Conservation (phyloP, 2,888 invertebrate genomes). For the Cyclophora punctaria region DNA sequence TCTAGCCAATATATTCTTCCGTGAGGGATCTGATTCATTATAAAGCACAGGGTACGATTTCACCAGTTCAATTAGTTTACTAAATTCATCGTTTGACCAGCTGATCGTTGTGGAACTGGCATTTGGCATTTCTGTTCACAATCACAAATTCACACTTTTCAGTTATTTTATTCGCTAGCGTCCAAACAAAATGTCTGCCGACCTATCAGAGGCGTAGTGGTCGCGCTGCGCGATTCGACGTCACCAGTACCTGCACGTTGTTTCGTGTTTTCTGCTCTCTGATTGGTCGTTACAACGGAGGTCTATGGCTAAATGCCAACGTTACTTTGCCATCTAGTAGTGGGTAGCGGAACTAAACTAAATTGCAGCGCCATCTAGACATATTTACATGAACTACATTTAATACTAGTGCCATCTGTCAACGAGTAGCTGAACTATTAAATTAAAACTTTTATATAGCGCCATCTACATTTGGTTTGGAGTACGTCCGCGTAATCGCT, state of each 20-base stretch:
- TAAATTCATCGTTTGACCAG: conserved; percentile 59
- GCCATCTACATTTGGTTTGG: too few species aligned
- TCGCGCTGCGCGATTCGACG: conserved; percentile 62
- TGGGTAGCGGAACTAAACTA: too few species aligned
- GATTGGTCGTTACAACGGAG: conserved; percentile 33
- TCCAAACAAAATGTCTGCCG: conserved; percentile 64
- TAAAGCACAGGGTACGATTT: conserved; percentile 57
- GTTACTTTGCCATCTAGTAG: too few species aligned
- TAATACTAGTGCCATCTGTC: too few species aligned
- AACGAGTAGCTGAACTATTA: too few species aligned
- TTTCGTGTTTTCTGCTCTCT: conserved; percentile 23
- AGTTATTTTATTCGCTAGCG: conserved; percentile 24
- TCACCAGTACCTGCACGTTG: conserved; percentile 35
- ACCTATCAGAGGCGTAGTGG: conserved; percentile 63
- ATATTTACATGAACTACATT: too few species aligned
- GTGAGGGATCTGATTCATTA: conserved; percentile 51
- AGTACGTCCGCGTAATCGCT: too few species aligned
- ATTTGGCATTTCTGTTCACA: conserved; percentile 45
- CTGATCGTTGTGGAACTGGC: conserved; percentile 47
- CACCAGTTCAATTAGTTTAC: conserved; percentile 55
- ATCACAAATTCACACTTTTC: conserved; percentile 12
- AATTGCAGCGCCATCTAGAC: too few species aligned
- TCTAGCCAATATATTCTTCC: conserved; percentile 58
- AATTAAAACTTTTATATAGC: too few species aligned
- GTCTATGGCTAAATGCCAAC: background rate